phyloP scores from a whole-genome alignment of 1,140 invertebrate species.

The Drosophila biarmipes region DNA sequence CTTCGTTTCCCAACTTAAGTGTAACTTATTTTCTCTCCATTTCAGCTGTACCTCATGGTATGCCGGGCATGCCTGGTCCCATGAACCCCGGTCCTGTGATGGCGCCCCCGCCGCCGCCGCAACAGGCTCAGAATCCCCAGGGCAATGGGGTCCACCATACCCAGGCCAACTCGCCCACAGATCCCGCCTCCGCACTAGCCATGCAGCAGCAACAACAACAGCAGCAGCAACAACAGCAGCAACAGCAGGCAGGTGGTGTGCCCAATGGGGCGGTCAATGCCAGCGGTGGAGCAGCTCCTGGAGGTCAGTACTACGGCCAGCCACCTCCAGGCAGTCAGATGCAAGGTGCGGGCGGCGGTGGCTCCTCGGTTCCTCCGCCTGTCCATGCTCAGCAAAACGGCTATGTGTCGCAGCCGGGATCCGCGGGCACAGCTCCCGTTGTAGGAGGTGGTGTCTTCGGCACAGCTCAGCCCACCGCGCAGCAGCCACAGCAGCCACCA shows the following conservation, averaged over 20 bases:
- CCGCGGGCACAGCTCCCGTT: conserved; percentile 6
- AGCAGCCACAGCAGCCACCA: conserved; percentile 66
- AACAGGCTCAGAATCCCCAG: conserved; percentile 74
- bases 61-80: conserved; percentile 73
- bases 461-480: conserved; percentile 23
- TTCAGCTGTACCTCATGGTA: conserved; percentile 79
- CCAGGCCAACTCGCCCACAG: conserved; percentile 70
- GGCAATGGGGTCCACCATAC: conserved; percentile 72
- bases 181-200: conserved; percentile 52
- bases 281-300: conserved; percentile 27
- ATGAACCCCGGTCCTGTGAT: conserved; percentile 77
- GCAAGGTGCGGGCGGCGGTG: conserved; percentile 52
- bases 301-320: conserved; percentile 65
- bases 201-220: conserved; percentile 65
- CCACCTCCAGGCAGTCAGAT: conserved; percentile 65
- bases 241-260: conserved; percentile 51
- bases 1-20: not conserved
- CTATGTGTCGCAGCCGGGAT: conserved; percentile 65
- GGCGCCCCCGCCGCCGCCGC: conserved; percentile 77
- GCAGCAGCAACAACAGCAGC: conserved; percentile 41
- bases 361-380: conserved; percentile 68
- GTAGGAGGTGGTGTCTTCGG: conserved; percentile 40
- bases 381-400: conserved; percentile 85
- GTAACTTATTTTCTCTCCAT: not conserved
- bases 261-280: conserved; percentile 52